Evolutionary conservation across 1,140 invertebrate species (phyloP), one percentile per base, ranked within the genome.

Genomic region (Heliconius eleuchia): DNA sequence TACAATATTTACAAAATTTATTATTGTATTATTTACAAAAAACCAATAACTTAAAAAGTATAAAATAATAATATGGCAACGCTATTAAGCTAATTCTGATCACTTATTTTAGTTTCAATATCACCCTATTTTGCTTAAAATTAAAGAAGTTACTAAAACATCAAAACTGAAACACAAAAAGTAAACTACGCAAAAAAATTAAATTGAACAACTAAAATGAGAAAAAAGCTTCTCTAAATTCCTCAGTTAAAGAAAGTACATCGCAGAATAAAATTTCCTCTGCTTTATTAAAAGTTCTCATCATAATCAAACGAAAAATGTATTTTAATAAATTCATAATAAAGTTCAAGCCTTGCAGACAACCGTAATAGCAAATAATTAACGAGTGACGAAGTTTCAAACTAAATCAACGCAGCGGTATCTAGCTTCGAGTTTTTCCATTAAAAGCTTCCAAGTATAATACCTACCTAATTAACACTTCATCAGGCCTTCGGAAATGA

Each of bases 301-400:
- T 66, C 60, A 30, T 4, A 66, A 66, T 66, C 60, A 66, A 66
- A 66, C 27, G 23, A 66, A 66, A 66, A 66, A 66, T 66, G 60
- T 66, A 66, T 66, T 72, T 72, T 72, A 42, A 72, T 66, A 77
- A 77, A 72, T 72, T 71, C 39, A 55, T 73, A 46, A 77, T 70
- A 77, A 77, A 37, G 34, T 80, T 74, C 23, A 57, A 46, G 42
- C 71, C 37, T 74, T 71, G 74, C 71, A 75, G 79, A 80, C 19
- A 74, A n/a, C 75, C 75, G 55, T 73, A 75, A 77, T 80, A 77
- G 80, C 60, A 81, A 66, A 74, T 77, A 81, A 81, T 81, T 81
- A 81, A 75, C 57, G 37, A 81, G 73, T 77, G 80, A 81, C 66
- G 80, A 78, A 81, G 80, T 81, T 81, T 74, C 34, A 74, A 81